Conservation (phyloP, 2,888 invertebrate species). For the Limnephilus marmoratus region DNA sequence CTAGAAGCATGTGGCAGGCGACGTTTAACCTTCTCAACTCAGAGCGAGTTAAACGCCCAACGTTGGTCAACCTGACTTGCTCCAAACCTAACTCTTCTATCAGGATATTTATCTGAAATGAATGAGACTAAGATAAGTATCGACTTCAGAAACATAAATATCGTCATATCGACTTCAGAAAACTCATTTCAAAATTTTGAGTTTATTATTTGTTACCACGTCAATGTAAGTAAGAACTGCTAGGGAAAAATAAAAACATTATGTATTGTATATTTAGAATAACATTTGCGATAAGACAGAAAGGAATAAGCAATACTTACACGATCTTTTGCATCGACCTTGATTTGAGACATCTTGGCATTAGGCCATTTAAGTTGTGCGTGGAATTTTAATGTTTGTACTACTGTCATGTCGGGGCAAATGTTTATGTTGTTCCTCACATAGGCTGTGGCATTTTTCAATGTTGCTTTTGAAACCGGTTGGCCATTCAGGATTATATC, state of each 20-base stretch:
- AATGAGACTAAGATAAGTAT: background rate
- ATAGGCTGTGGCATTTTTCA: conserved; percentile 86
- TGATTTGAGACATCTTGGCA: conserved; percentile 79
- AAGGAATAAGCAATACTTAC: conserved; percentile 72
- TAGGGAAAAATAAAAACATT: no score
- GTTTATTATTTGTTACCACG: no score
- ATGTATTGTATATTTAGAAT: background rate
- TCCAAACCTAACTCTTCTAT: conserved; percentile 95
- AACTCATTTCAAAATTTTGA: background rate
- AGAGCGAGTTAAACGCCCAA: conserved; percentile 90
- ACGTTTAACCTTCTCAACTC: conserved; percentile 92
- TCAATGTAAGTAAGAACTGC: no score
- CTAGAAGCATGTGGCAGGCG: conserved; percentile 91
- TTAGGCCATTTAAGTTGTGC: conserved; percentile 84
- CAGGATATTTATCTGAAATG: conserved; percentile 88
- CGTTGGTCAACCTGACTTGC: conserved; percentile 91
- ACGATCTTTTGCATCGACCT: conserved; percentile 86
- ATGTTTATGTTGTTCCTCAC: conserved; percentile 86
- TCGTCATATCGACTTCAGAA: no score
- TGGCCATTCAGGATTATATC: conserved; percentile 93
- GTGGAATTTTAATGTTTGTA: conserved; percentile 91
- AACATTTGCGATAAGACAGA: background rate
- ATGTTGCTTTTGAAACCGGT: conserved; percentile 83
- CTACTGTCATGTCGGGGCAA: conserved; percentile 92
- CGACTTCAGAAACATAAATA: background rate